Conservation (phyloP, 2,113 vertebrate genomes). For the Triplophysa siluroides region DNA sequence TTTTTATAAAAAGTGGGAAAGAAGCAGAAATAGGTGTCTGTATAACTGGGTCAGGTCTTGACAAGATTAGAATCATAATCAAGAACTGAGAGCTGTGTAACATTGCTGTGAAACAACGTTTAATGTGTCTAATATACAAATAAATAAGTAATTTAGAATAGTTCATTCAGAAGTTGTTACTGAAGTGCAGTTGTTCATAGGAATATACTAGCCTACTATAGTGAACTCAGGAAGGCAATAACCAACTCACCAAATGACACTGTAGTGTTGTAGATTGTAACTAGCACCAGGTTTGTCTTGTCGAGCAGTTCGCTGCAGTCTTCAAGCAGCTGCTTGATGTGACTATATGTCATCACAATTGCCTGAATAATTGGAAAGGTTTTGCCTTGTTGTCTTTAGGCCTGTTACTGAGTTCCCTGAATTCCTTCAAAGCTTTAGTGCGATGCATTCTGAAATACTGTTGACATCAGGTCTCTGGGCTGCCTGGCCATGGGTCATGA, state of each 20-base stretch:
- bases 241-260: conserved; percentile 32
- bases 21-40: too few relatives aligned
- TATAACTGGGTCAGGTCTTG: too few relatives aligned
- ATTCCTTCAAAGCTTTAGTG: conserved; percentile 42
- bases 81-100: too few relatives aligned
- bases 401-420: conserved; percentile 45
- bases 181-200: too few relatives aligned
- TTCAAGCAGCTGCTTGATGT: too few relatives aligned
- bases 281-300: conserved; percentile 11
- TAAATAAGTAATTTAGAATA: not conserved
- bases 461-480: conserved; percentile 34
- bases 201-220: not conserved
- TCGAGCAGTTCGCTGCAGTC: conserved; percentile 22
- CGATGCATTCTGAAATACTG: conserved; percentile 44
- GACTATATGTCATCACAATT: conserved; percentile 9
- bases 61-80: too few relatives aligned
- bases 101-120: too few relatives aligned
- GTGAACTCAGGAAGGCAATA: not conserved
- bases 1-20: too few relatives aligned
- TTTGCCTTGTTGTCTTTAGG: conserved; percentile 37
- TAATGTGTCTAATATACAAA: too few relatives aligned
- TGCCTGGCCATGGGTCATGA: conserved; percentile 48
- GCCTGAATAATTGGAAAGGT: not conserved
- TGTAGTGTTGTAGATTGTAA: conserved; percentile 18
- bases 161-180: too few relatives aligned